phyloP scores from a whole-genome alignment of 1,140 invertebrate genomes.

The Drosophila murphyi region DNA sequence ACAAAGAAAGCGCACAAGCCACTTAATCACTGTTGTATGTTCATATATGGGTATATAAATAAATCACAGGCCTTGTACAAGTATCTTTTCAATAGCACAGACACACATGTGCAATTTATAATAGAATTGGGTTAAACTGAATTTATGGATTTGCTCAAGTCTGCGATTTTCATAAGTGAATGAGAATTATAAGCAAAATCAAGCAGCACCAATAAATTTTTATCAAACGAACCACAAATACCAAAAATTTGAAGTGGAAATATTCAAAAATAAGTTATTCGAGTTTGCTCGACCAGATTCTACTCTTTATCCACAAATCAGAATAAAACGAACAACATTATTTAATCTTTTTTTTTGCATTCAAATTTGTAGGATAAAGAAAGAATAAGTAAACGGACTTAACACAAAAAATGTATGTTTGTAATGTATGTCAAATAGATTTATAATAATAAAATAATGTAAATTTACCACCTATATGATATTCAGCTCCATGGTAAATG shows the following conservation, averaged over 20 bases:
- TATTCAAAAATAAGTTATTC: background rate
- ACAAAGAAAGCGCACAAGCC: background rate
- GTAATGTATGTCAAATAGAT: too few relatives aligned
- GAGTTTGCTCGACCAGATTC: too few relatives aligned
- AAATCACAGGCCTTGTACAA: background rate
- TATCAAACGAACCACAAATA: background rate
- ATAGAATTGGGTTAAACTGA: background rate
- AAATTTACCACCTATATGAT: too few relatives aligned
- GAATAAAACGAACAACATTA: too few relatives aligned
- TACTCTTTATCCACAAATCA: too few relatives aligned
- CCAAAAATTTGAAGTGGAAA: background rate
- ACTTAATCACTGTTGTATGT: slow-evolving; percentile 1
- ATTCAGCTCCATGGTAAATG: too few relatives aligned
- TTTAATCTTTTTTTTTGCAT: too few relatives aligned
- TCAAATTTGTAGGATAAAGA: too few relatives aligned
- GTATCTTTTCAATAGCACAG: background rate
- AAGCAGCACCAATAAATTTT: background rate
- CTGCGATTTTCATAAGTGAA: slow-evolving; percentile 13
- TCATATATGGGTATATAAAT: background rate
- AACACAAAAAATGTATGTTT: too few relatives aligned
- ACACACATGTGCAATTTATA: background rate
- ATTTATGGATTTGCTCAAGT: background rate
- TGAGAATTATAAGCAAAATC: background rate
- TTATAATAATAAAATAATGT: too few relatives aligned
- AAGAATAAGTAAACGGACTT: too few relatives aligned